Evolutionary conservation across 1,140 invertebrate species (phyloP), one percentile per base, ranked within the genome.

Genomic region (Harlomillsia oculata): DNA sequence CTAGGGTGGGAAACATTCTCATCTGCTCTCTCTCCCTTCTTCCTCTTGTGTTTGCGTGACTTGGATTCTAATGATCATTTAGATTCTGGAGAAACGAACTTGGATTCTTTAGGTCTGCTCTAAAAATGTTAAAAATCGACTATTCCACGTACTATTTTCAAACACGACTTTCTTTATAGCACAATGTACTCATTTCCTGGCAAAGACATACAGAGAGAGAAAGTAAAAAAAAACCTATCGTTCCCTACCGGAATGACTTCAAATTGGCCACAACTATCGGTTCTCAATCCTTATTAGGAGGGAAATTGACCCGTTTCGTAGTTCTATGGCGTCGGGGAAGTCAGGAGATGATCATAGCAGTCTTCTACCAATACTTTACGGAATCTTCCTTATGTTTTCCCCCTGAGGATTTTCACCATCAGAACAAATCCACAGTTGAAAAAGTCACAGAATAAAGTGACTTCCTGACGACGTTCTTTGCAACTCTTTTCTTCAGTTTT

Each of bases 41-140:
- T n/a, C n/a, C n/a, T n/a, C n/a, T 48, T 48, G 30, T 48, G 28
- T 48, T 48, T 48, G 29, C 45, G 45, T 48, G 45, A 48, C 45
- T 32, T 34, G 45, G 29, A 48, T 48, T 32, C n/a, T 48, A 48
- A 48, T 48, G 45, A 13, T 32, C 29, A 48, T 34, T 48, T 48
- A 28, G 3, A 29, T 13, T 28, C 30, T 16, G 36, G 36, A 28
- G 23, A 48, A 32, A 30, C 21, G 45, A 48, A 48, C 45, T 28
- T 48, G 45, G 45, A 48, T 32, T 32, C 45, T 30, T 20, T 32
- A 30, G n/a, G n/a, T n/a, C n/a, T n/a, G n/a, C n/a, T n/a, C n/a
- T n/a, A n/a, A n/a, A 48, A 48, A 48, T 48, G 45, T 32, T 48
- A 32, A 16, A 48, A 48, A n/a, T n/a, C n/a, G 45, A 48, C 34